Evolutionary conservation across 2,888 invertebrate genomes (phyloP), one percentile per base, ranked within the genome.

Genomic region (Drosophila lacicola): DNA sequence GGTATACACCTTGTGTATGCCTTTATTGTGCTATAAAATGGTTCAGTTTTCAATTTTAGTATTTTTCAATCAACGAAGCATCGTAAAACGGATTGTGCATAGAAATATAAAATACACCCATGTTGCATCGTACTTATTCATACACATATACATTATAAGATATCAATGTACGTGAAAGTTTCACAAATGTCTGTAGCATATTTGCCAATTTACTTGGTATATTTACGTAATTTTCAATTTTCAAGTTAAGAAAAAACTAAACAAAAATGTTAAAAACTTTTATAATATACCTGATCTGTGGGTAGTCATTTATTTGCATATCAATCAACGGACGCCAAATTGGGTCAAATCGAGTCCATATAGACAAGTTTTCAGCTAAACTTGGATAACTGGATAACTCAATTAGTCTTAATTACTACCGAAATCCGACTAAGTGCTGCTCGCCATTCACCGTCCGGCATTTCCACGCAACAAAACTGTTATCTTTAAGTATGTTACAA

Each of bases 241-340:
- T 21, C 21, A 8, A 50, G 37, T 25, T 10, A 14, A 39, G 10
- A 9, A 33, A 41, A 8, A 19, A 34, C 8, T 8, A 29, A 8
- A 8, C 25, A 29, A 25, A 45, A 46, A 3, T 8, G 51, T 39
- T 39, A 39, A 39, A 39, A 51, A 53, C 37, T 41, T 25, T 25
- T 29, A 41, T 33, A 53, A 29, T 53, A 29, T 14, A 41, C 17
- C 36, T 13, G 29, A 69, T 63, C 54, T 41, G 55, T 36, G 55
- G 36, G 37, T 39, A 39, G 55, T 53, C 56, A 68, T 51, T 64
- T 58, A 60, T 64, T 63, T 72, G 65, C 65, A 66, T 66, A 50
- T 21, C 45, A 61, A 45, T 37, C 39, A 11, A 47, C 63, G 74
- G 74, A 74, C 61, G 51, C 53, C 13, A 56, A 17, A 41, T 71